Evolutionary conservation across 2,113 vertebrate species (phyloP).

Genomic region (Pagrus major): DNA sequence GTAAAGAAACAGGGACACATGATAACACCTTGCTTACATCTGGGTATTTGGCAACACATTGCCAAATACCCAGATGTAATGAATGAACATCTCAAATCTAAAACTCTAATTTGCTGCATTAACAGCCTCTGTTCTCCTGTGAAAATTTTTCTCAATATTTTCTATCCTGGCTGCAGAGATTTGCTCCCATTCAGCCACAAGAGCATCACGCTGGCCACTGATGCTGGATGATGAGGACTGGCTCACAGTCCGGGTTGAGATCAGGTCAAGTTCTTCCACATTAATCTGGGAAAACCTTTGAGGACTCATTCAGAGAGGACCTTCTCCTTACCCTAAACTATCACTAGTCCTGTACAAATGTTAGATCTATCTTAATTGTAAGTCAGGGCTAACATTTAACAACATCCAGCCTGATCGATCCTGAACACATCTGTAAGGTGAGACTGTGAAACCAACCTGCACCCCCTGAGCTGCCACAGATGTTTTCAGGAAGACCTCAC

Average conservation of each 20-base stretch:
- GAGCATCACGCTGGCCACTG: background rate
- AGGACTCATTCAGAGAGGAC: background rate
- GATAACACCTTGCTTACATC: no score
- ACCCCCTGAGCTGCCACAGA: slow-evolving; percentile 18
- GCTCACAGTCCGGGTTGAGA: background rate
- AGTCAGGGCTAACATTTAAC: background rate
- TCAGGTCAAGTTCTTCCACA: background rate
- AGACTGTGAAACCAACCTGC: background rate
- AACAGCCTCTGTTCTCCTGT: background rate
- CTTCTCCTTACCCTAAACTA: background rate
- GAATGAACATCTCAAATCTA: background rate
- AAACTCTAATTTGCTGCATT: background rate
- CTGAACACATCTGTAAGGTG: background rate
- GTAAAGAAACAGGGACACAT: no score
- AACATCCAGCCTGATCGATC: background rate
- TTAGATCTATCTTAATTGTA: background rate
- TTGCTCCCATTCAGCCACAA: background rate
- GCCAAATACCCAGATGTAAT: background rate
- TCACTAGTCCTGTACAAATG: no score
- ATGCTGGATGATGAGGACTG: background rate
- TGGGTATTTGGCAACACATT: no score
- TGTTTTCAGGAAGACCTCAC: slow-evolving; percentile 10
- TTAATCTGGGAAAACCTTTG: background rate
- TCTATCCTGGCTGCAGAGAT: background rate
- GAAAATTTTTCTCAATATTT: background rate